Base-by-base conservation (phyloP, 1,140 invertebrate species). In the Tetraneura akinire region DNA sequence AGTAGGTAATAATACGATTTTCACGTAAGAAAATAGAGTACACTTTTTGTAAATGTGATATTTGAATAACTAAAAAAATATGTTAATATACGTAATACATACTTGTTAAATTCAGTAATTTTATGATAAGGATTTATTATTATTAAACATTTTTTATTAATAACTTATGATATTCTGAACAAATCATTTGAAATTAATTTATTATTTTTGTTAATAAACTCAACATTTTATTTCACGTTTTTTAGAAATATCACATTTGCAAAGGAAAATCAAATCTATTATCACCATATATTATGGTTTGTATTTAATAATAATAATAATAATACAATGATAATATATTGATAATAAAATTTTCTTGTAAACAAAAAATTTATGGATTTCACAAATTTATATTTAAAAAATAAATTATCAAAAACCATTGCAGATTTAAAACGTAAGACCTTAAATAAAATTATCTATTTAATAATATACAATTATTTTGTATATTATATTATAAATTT, bases 401-500 rank as follows among this genome's bases (percentile, higher is more conserved):
- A 3, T 10, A 21, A 21, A 10, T n/a, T 14, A 4, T 1, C 4
- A 13, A 66, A 66, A 42, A 21, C 45, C 16, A 29, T 62, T 62
- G n/a, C n/a, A n/a, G 32, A 37, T 37, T 14, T 45, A 66, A 66
- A 37, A 21, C 42, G 18, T 66, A 42, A 42, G 37, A 9, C n/a
- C n/a, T n/a, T n/a, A n/a, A n/a, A n/a, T n/a, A n/a, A n/a, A n/a
- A n/a, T n/a, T n/a, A n/a, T n/a, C n/a, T n/a, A n/a, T n/a, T n/a
- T n/a, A n/a, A n/a, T n/a, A n/a, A n/a, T n/a, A n/a, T n/a, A n/a
- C 21, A 55, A 16, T 42, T 3, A 2, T 37, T 8, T 21, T 57
- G 73, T 76, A 57, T 32, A 76, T 66, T 76, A 57, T 32, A 76
- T 66, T 71, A 57, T 71, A 57, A 55, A 21, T 55, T n/a, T n/a